Evolutionary conservation across 2,113 vertebrate genomes (phyloP), one percentile per base, ranked within the genome.

Genomic region (Trogon melanurus): DNA sequence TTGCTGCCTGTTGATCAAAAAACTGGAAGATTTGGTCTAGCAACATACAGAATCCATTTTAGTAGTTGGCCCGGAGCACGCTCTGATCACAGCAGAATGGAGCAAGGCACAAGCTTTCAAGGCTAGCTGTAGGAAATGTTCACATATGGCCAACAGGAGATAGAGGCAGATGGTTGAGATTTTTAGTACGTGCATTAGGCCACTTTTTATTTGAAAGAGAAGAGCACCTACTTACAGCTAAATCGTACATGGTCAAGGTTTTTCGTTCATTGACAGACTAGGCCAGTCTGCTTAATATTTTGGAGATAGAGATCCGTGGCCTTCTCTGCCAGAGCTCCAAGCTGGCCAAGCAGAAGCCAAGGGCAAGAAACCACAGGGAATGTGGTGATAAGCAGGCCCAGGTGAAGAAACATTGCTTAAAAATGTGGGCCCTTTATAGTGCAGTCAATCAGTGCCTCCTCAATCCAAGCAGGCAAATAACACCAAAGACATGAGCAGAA

Each of bases 101-200:
- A 84, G 83, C 51, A 74, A 89, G 66, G 60, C 87, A 76, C 17
- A 89, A 47, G 15, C 29, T 76, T 84, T 91, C 92, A 85, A 88
- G 81, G 66, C 79, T 79, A 45, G 23, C 65, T 67, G 53, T 75
- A 96, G 82, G 82, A 94, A 94, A 90, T 54, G 54, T 75, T 95
- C 81, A 91, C 95, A 96, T 96, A 41, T 97, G 97, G 91, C 66
- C 62, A 89, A 54, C 90, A 96, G 95, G 81, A 95, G 87, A 91
- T 20, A 57, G 20, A 84, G 75, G 50, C 50, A 60, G 76, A 73
- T 2, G 12, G 36, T 4, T 66, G 36, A 79, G 48, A 44, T 69
- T 84, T 85, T 76, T 69, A 56, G 20, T 36, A 20, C 29, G 70
- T 74, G 53, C 32, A 32, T 66, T 45, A 67, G 57, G 21, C 17